Conservation (phyloP, 2,888 invertebrate species). For the Hydrotaea cyrtoneurina region DNA sequence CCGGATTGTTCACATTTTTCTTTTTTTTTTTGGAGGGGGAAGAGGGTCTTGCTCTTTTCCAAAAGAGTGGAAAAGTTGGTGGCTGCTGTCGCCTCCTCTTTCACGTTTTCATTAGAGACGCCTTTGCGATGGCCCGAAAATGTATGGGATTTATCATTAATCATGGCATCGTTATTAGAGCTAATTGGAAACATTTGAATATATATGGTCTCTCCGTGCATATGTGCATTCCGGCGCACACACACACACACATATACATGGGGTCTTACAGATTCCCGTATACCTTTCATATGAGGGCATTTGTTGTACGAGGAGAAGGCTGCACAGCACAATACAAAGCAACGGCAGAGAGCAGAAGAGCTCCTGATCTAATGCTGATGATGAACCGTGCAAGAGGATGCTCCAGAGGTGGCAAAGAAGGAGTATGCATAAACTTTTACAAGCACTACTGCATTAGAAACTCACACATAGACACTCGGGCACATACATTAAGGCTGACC, state of each 20-base stretch:
- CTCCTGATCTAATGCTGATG: slow-evolving; percentile 16
- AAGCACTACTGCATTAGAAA: not conserved
- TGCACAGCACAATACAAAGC: slow-evolving; percentile 11
- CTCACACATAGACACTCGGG: not conserved
- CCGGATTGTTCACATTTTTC: too few relatives aligned
- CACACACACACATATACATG: not conserved
- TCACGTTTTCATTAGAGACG: not conserved
- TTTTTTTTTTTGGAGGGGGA: not conserved
- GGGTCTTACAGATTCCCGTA: not conserved
- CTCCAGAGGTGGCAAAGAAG: not conserved
- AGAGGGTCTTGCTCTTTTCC: too few relatives aligned
- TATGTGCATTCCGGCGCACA: not conserved
- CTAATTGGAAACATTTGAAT: slow-evolving; percentile 61
- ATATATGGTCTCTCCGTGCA: not conserved
- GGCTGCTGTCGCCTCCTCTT: not conserved
- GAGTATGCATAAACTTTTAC: not conserved
- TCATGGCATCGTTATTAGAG: slow-evolving; percentile 61
- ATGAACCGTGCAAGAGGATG: not conserved
- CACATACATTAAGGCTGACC: not conserved
- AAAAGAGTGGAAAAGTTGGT: not conserved
- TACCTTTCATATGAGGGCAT: not conserved
- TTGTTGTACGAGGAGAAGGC: not conserved
- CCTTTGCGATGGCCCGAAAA: slow-evolving; percentile 4
- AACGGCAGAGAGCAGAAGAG: slow-evolving; percentile 2
- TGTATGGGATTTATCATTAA: slow-evolving; percentile 60